Evolutionary conservation across 2,113 vertebrate species (phyloP).

Genomic region (Catharus bicknelli): DNA sequence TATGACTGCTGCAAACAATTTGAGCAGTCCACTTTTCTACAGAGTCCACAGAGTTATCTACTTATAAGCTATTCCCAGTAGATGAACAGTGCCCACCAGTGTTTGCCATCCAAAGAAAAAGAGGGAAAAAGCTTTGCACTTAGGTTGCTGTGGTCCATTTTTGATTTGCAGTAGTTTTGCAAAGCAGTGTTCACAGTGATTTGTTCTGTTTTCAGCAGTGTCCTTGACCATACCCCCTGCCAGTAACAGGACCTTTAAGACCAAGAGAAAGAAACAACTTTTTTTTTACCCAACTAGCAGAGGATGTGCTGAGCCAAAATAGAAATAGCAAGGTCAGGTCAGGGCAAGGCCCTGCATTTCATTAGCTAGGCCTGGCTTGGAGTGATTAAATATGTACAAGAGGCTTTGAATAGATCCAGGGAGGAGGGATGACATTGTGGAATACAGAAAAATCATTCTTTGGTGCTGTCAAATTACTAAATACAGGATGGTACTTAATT

Average conservation of each 20-base stretch:
- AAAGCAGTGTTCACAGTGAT: slow-evolving; percentile 45
- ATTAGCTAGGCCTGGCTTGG: slow-evolving; percentile 71
- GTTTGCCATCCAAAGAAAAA: neutral
- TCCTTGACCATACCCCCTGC: slow-evolving; percentile 63
- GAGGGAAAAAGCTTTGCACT: neutral
- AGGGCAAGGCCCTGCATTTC: slow-evolving; percentile 75
- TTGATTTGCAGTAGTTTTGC: slow-evolving; percentile 62
- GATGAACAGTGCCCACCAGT: neutral
- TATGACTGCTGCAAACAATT: neutral
- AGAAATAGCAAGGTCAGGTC: slow-evolving; percentile 79
- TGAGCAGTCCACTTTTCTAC: slow-evolving; percentile 1
- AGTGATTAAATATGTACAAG: slow-evolving; percentile 76
- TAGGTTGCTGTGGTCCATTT: neutral
- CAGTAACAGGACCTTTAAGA: slow-evolving; percentile 70
- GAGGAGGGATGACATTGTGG: slow-evolving; percentile 61
- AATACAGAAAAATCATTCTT: slow-evolving; percentile 77
- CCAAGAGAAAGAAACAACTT: slow-evolving; percentile 60
- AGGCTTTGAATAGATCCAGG: slow-evolving; percentile 69
- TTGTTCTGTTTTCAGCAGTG: slow-evolving; percentile 62
- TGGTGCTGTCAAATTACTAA: slow-evolving; percentile 59
- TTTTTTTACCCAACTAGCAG: slow-evolving; percentile 63
- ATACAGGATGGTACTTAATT: slow-evolving; percentile 62
- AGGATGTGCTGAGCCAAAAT: slow-evolving; percentile 75
- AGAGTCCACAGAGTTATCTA: neutral
- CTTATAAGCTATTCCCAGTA: neutral